Base-by-base conservation (phyloP, 2,888 invertebrate genomes). In the Odontocerum albicorne region DNA sequence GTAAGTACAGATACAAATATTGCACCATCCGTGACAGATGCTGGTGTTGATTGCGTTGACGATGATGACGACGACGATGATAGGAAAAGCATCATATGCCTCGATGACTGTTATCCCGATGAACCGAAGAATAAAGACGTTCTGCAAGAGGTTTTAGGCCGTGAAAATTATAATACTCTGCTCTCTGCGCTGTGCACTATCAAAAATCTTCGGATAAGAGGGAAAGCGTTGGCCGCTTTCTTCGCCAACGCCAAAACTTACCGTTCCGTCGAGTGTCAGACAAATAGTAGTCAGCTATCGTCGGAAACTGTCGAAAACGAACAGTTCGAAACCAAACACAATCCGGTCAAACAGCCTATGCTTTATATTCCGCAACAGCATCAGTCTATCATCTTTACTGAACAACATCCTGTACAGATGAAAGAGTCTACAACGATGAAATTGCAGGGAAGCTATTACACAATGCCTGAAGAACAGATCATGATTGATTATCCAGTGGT, bases 151-250 rank as follows among this genome's bases (percentile, higher is more conserved):
- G 4, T 40, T 13, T 12, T 40, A 12, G 40, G 40, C 4, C 13
- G 17, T 8, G 40, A 21, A 4, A 40, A 40, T 20, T 40, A 40
- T 12, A 20, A 40, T n/a, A 20, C 17, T 3, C 3, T 50, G 10
- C 35, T 50, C 1, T 43, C 50, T 2, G 50, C 50, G 13, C 12
- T 50, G 43, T 50, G 50, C 21, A 33, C 35, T n/a, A 40, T 50
- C 3, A 32, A 21, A 17, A 35, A 50, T 6, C 13, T 40, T 7
- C 20, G 19, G 2, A 32, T 19, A 1, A 42, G 35, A 16, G 17
- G 27, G 13, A 20, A 27, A 19, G 50, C 40, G 10, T 35, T 50
- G 13, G 42, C 42, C 2, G 50, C 50, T 4, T 50, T 50, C 16
- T 50, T 50, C 16, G 32, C 50, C 1, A 33, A 10, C 1, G 43